A percentile compares a stretch with the other conserved stretches of the same genome.
These are phyloP conservation scores for Sturnus vulgaris DNA, from an alignment of 2,113 vertebrate genomes.

Conservation along the genomic window DNA sequence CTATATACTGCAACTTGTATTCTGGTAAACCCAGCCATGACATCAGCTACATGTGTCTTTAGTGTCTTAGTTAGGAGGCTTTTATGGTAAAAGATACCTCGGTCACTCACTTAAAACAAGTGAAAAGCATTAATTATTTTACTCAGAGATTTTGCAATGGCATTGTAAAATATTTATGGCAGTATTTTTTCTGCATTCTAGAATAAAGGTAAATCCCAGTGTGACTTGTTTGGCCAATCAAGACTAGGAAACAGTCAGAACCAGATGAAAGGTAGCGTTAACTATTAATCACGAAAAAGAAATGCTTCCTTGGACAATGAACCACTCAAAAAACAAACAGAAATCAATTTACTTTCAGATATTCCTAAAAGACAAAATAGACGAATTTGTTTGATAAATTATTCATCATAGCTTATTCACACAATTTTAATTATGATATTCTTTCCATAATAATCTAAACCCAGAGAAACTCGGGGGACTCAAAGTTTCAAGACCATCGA, in stretches of 20 bases:
- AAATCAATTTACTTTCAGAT: conserved; percentile 19
- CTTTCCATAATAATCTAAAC: neutral
- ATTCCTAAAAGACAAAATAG: conserved; percentile 9
- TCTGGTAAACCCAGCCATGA: neutral
- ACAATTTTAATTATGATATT: conserved; percentile 17
- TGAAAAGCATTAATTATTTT: neutral
- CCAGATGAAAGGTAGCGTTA: neutral
- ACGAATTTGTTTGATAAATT: conserved; percentile 10
- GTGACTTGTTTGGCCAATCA: neutral
- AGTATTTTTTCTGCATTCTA: neutral
- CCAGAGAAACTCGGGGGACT: neutral
- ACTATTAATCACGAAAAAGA: neutral
- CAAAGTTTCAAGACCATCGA: neutral
- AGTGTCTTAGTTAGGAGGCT: neutral
- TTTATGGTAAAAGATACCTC: neutral
- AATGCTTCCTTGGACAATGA: conserved; percentile 4
- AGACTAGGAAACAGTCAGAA: neutral
- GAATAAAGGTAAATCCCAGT: neutral
- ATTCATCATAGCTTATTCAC: conserved; percentile 34
- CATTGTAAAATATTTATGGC: neutral
- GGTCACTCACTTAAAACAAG: neutral
- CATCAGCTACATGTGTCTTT: neutral
- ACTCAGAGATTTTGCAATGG: neutral
- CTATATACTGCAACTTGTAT: neutral
- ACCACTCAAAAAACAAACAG: neutral